A percentile compares a stretch with the other conserved stretches of the same genome.
These are phyloP conservation scores for Ariopsis seemanni DNA, from an alignment of 2,113 vertebrate species.

Conservation along the genomic window DNA sequence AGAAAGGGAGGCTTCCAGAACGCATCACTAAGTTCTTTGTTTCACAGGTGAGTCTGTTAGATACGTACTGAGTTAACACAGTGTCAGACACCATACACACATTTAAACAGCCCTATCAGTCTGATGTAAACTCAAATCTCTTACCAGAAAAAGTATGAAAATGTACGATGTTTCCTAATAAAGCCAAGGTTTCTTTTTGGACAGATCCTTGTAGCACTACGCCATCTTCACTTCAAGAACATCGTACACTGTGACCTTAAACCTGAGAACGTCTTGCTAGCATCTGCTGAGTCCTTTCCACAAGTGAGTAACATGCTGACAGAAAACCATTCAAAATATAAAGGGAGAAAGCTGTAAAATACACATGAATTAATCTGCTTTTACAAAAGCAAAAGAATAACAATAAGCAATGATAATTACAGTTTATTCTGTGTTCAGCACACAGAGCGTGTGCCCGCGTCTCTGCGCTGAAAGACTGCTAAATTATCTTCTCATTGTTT, in stretches of 20 bases:
- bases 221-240: conserved; percentile 98
- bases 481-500: conserved; percentile 56
- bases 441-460: conserved; percentile 29
- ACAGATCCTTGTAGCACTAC: conserved; percentile 92
- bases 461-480: conserved; percentile 53
- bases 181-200: conserved; percentile 9
- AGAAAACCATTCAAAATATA: conserved; percentile 30
- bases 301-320: conserved; percentile 75
- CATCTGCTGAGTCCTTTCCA: conserved; percentile 92
- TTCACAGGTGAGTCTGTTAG: conserved; percentile 81
- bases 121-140: not conserved
- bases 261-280: conserved; percentile 93
- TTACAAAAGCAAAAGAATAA: conserved; percentile 47
- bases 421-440: conserved; percentile 41
- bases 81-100: conserved; percentile 1
- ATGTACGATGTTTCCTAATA: not conserved
- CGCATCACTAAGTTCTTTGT: conserved; percentile 96
- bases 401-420: conserved; percentile 52
- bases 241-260: conserved; percentile 98
- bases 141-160: not conserved
- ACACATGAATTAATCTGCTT: conserved; percentile 51
- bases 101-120: not conserved
- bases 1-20: conserved; percentile 95
- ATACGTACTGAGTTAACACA: not conserved
- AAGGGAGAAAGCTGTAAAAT: conserved; percentile 38